phyloP scores from a whole-genome alignment of 2,797 vertebrate species.

The Centropyge bicolor region DNA sequence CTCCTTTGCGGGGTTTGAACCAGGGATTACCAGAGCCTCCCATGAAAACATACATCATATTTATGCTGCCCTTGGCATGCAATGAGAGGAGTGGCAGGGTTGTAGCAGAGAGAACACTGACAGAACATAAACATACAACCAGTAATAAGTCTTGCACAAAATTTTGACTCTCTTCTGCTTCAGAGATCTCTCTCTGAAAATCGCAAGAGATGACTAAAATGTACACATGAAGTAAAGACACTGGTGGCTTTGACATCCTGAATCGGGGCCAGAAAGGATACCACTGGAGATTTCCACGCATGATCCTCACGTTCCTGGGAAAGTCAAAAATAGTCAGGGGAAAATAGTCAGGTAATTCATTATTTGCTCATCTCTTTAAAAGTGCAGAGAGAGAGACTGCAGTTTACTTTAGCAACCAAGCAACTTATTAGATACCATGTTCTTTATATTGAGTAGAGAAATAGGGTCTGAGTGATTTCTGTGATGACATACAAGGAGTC shows the following conservation, averaged over 20 bases:
- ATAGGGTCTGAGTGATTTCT: neutral
- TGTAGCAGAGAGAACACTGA: neutral
- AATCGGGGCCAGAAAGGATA: conserved; percentile 76
- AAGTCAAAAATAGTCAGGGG: no score
- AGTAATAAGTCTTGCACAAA: neutral
- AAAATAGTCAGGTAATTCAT: neutral
- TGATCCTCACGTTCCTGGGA: conserved; percentile 82
- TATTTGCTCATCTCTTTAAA: neutral
- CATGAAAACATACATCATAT: neutral
- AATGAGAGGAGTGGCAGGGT: neutral
- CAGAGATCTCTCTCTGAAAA: neutral
- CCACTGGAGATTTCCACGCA: conserved; percentile 87
- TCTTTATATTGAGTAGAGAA: neutral
- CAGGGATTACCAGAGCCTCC: neutral
- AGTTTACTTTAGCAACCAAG: conserved; percentile 3
- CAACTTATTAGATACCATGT: neutral
- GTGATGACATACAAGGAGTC: neutral
- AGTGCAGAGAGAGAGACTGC: neutral
- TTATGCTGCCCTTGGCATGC: neutral
- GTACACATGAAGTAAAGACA: neutral
- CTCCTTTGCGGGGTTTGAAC: neutral
- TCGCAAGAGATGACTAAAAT: neutral
- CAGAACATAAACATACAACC: neutral
- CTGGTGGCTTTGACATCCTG: neutral
- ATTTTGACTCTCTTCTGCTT: neutral